A percentile compares a stretch with the other conserved stretches of the same genome.
phyloP scores from a whole-genome alignment of 2,797 vertebrate genomes.

The Poecile montanus region DNA sequence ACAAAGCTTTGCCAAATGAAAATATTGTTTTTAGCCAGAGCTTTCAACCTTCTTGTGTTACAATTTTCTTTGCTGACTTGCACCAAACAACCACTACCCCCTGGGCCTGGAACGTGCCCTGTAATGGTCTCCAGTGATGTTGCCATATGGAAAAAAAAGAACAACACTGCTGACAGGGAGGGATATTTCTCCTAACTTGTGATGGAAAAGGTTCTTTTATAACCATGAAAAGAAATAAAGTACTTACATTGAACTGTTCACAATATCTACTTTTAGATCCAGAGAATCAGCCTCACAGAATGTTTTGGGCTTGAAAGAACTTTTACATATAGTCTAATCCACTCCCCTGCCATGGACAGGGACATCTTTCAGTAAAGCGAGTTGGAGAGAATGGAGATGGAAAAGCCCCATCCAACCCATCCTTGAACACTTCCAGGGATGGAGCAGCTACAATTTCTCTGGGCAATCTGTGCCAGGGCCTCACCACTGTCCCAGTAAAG shows the following conservation, averaged over 20 bases:
- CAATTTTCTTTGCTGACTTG: conserved; percentile 45
- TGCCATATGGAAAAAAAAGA: background rate
- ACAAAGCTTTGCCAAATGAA: conserved; percentile 50
- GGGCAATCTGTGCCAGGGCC: background rate
- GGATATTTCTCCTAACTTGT: background rate
- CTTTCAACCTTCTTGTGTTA: background rate
- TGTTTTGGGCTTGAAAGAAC: background rate
- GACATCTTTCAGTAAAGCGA: background rate
- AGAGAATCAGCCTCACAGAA: background rate
- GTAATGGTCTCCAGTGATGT: background rate
- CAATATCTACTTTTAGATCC: background rate
- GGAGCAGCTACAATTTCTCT: background rate
- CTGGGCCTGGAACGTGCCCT: background rate
- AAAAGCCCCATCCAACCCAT: fast-evolving
- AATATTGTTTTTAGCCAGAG: conserved; percentile 51
- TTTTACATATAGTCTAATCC: background rate
- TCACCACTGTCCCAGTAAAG: background rate
- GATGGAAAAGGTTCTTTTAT: background rate
- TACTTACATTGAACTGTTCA: background rate
- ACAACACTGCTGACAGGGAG: fast-evolving
- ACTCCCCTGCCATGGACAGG: fast-evolving
- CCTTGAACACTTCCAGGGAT: background rate
- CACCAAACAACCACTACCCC: background rate
- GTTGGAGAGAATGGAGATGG: too few relatives aligned
- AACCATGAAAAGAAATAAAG: background rate